These are phyloP conservation scores for Melinaea marsaeus DNA, from an alignment of 2,888 invertebrate genomes.

Conservation along the genomic window DNA sequence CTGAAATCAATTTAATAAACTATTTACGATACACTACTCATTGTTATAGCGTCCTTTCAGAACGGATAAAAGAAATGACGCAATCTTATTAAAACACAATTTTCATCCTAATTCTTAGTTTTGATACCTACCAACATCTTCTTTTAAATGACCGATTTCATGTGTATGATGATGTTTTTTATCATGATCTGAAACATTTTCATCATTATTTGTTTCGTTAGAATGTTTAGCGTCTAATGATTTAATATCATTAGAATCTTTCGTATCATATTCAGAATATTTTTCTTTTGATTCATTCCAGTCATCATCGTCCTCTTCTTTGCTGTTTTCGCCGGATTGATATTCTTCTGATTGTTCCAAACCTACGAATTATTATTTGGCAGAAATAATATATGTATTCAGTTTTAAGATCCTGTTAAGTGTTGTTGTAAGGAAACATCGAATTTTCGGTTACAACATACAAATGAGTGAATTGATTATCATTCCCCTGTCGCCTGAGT, in stretches of 20 bases:
- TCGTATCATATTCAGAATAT: neutral
- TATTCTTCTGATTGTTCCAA: constrained; percentile 3
- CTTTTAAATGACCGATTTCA: neutral
- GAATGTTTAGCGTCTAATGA: neutral
- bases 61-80: too few relatives aligned
- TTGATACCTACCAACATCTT: too few relatives aligned
- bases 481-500: too few relatives aligned
- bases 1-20: neutral
- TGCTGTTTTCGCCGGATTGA: neutral
- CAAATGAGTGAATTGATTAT: too few relatives aligned
- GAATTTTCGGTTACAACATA: neutral
- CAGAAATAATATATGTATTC: neutral
- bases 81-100: too few relatives aligned
- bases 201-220: neutral
- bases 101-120: too few relatives aligned
- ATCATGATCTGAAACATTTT: neutral
- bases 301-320: neutral
- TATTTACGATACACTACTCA: neutral
- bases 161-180: neutral
- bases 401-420: neutral
- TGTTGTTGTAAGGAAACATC: neutral
- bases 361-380: constrained; percentile 4
- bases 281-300: neutral
- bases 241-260: neutral
- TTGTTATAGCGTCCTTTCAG: neutral